phyloP scores from a whole-genome alignment of 2,113 vertebrate species.

The Lagenorhynchus albirostris region DNA sequence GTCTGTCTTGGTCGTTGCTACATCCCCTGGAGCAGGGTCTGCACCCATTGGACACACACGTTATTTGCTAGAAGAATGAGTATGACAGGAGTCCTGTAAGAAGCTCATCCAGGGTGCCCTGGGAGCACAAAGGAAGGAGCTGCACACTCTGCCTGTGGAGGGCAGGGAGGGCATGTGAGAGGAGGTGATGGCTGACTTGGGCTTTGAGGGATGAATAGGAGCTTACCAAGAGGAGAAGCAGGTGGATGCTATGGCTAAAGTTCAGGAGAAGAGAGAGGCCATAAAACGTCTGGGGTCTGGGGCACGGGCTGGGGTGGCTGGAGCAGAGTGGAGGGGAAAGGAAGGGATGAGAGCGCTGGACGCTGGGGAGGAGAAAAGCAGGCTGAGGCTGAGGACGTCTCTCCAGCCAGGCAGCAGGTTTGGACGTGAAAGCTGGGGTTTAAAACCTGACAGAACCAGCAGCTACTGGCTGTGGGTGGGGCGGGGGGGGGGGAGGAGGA shows the following conservation, averaged over 20 bases:
- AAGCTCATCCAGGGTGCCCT: fast-evolving
- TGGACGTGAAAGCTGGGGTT: neutral
- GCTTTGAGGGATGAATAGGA: neutral
- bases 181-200: neutral
- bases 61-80: neutral
- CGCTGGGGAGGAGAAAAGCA: fast-evolving
- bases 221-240: neutral
- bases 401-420: neutral
- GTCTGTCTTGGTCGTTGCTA: neutral
- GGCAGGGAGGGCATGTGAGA: neutral
- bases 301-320: neutral
- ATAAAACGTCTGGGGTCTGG: neutral
- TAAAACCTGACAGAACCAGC: neutral
- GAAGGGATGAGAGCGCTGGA: no score
- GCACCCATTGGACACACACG: fast-evolving
- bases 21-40: neutral
- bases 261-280: no score
- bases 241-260: neutral
- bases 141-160: fast-evolving
- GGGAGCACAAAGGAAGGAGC: neutral
- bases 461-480: neutral
- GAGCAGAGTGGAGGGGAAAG: fast-evolving
- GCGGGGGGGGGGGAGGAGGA: no score
- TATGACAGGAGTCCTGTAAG: no score
- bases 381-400: neutral